Evolutionary conservation across 2,797 vertebrate genomes (phyloP).

Genomic region (Aplochiton taeniatus): DNA sequence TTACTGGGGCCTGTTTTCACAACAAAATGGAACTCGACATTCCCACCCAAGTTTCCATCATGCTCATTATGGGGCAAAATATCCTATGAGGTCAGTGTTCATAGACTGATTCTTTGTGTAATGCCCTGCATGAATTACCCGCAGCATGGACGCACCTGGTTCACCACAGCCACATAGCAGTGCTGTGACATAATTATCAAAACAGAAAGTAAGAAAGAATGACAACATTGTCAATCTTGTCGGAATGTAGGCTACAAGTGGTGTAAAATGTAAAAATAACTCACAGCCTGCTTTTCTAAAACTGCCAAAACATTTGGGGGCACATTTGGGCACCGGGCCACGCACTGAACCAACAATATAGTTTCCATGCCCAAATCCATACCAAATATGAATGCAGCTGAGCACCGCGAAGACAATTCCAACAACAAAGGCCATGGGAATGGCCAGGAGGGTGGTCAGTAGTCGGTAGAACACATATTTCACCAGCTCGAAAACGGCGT

Average conservation of each 20-base stretch:
- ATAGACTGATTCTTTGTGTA: constrained; percentile 14
- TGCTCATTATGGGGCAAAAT: constrained; percentile 22
- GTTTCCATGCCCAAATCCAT: constrained; percentile 52
- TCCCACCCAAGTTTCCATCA: constrained; percentile 44
- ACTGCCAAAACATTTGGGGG: constrained; percentile 20
- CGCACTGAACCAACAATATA: constrained; percentile 5
- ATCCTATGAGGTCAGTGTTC: constrained; percentile 19
- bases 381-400: constrained; percentile 96
- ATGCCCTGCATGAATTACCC: not conserved
- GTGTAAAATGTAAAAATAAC: constrained; percentile 33
- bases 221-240: constrained; percentile 3
- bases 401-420: constrained; percentile 86
- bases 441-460: constrained; percentile 84
- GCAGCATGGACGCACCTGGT: constrained; percentile 35
- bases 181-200: constrained; percentile 40
- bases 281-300: constrained; percentile 22
- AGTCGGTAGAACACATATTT: constrained; percentile 88
- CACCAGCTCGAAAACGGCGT: constrained; percentile 88
- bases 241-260: constrained; percentile 10
- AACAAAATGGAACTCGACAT: constrained; percentile 37
- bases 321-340: constrained; percentile 1
- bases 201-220: constrained; percentile 22
- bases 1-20: constrained; percentile 36
- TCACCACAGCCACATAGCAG: not conserved
- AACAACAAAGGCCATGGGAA: constrained; percentile 85